Percentiles rank a stretch among this genome's conserved stretches.
Evolutionary conservation across 1,140 invertebrate species (phyloP).

Genomic region (Cepaea nemoralis): DNA sequence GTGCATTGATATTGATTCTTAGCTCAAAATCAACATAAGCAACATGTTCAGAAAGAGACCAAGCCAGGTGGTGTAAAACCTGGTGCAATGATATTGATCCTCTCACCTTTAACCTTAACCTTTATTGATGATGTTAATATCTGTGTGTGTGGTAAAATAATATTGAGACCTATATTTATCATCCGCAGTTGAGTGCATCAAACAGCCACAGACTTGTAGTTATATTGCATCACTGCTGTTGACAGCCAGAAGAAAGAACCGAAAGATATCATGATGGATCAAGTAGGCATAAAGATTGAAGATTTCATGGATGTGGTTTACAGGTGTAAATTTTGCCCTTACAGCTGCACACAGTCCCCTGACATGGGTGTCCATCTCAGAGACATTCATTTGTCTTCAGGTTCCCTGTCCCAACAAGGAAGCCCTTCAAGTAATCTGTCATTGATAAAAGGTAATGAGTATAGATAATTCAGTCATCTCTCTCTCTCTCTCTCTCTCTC

Average conservation of each 20-base stretch:
- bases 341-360: slow-evolving; percentile 55
- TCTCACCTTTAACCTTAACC: too few relatives aligned
- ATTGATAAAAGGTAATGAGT: background rate
- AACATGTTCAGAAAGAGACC: too few relatives aligned
- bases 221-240: background rate
- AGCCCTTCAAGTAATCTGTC: slow-evolving; percentile 9
- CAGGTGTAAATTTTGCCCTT: slow-evolving; percentile 67
- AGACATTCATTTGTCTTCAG: slow-evolving; percentile 50
- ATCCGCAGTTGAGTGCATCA: background rate
- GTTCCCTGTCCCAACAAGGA: background rate
- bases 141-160: too few relatives aligned
- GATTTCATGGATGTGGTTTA: slow-evolving; percentile 68
- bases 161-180: background rate
- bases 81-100: too few relatives aligned
- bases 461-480: too few relatives aligned
- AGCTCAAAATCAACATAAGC: too few relatives aligned
- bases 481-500: too few relatives aligned
- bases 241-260: background rate
- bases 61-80: too few relatives aligned
- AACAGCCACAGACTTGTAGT: background rate
- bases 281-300: slow-evolving; percentile 44
- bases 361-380: slow-evolving; percentile 60
- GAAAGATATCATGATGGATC: background rate
- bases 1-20: too few relatives aligned
- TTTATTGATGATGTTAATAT: too few relatives aligned